Evolutionary conservation across 2,888 invertebrate species (phyloP).

Genomic region (Crocallis elinguaria): DNA sequence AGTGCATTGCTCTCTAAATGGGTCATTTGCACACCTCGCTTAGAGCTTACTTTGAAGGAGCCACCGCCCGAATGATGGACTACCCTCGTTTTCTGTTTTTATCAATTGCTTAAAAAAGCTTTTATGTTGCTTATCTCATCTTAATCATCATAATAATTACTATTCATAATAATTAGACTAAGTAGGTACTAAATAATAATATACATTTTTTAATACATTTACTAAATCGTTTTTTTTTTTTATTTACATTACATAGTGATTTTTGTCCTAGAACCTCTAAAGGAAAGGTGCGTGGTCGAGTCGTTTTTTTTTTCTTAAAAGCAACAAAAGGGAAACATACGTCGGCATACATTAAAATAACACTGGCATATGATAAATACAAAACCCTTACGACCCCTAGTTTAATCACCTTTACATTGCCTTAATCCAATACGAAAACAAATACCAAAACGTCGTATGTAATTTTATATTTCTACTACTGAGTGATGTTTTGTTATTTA

Average conservation of each 20-base stretch:
- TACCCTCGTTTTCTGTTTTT: neutral
- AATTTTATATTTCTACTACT: constrained; percentile 20
- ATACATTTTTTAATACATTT: neutral
- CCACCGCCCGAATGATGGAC: neutral
- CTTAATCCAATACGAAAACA: constrained; percentile 25
- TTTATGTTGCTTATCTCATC: too few species aligned
- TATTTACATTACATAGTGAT: neutral
- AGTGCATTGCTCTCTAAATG: constrained; percentile 32
- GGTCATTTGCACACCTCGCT: constrained; percentile 7
- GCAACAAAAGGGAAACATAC: constrained; percentile 21
- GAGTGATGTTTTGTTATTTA: neutral
- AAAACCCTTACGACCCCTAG: constrained; percentile 26
- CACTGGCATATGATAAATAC: constrained; percentile 32
- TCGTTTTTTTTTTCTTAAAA: constrained; percentile 6
- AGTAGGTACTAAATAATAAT: too few species aligned
- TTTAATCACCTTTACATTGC: constrained; percentile 36
- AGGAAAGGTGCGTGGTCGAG: constrained; percentile 19
- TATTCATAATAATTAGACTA: too few species aligned
- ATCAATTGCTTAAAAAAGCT: too few species aligned
- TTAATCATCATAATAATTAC: too few species aligned
- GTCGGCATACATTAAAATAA: constrained; percentile 37
- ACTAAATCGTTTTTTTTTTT: neutral
- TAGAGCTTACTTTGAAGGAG: neutral
- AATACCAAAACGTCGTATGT: constrained; percentile 26
- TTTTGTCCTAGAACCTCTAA: neutral